Evolutionary conservation across 2,888 invertebrate species (phyloP), one percentile per base, ranked within the genome.

Genomic region (Blomia tropicalis): DNA sequence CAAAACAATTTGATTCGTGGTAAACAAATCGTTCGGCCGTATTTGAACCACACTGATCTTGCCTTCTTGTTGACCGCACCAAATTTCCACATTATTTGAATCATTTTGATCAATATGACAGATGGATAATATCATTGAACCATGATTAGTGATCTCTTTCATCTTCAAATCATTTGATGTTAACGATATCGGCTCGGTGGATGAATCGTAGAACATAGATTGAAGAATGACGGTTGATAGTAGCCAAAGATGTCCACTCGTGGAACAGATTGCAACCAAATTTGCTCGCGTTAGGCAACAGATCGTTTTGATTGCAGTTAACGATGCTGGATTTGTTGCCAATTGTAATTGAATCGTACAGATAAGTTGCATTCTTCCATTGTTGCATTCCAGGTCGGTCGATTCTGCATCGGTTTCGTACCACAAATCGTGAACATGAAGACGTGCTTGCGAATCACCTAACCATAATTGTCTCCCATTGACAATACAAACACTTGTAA

Each of bases 1-100:
- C 64, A 79, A 77, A 62, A 84, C 75, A 0, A 79, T 75, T 69
- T 85, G 84, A 68, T 89, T 88, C 7, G 81, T 81, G 30, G 83
- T 78, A 43, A 87, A 85, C 4, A 83, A 27, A 31, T 53, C 17
- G 5, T 56, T 25, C 19, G 30, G 29, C 29, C 2, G 36, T 5
- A 64, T n/a, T 0, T 81, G 77, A 73, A 88, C 90, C 25, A 87
- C 81, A 58, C 83, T 82, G 66, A 92, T 82, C 60, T 81, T 82
- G 1, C 87, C 89, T 65, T 81, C 81, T 31, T 81, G 79, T 69
- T 89, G 89, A 0, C 92, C 92, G 69, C 88, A 86, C 92, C 92
- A 93, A 19, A 91, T 74, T 19, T 56, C 56, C 7, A 47, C 51
- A 11, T n/a, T 29, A 36, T 56, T 14, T 2, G 3, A 14, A 30